Evolutionary conservation across 2,888 invertebrate genomes (phyloP).

Genomic region (Adelphocoris suturalis): DNA sequence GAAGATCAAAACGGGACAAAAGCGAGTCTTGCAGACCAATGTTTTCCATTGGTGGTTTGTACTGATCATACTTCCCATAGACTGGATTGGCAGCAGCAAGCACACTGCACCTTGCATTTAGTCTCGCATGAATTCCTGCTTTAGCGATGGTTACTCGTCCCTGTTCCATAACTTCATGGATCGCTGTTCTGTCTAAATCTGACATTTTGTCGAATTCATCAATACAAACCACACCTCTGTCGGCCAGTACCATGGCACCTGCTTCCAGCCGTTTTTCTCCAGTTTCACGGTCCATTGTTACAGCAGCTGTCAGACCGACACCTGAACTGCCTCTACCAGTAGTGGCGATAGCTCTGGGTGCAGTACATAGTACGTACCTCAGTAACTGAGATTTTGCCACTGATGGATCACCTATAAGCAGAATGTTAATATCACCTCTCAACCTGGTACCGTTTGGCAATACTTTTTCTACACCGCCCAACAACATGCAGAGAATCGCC

Average conservation of each 20-base stretch:
- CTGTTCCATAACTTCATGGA: slow-evolving; percentile 99
- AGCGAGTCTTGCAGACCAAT: slow-evolving; percentile 98
- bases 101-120: slow-evolving; percentile 98
- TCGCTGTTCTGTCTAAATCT: slow-evolving; percentile 98
- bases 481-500: slow-evolving; percentile 94
- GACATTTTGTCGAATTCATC: slow-evolving; percentile 99
- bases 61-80: slow-evolving; percentile 98
- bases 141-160: slow-evolving; percentile 98
- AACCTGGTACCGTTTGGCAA: slow-evolving; percentile 94
- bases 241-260: slow-evolving; percentile 99
- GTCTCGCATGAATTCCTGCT: slow-evolving; percentile 98
- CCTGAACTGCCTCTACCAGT: slow-evolving; percentile 99
- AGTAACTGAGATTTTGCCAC: slow-evolving; percentile 98
- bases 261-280: slow-evolving; percentile 93
- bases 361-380: slow-evolving; percentile 95
- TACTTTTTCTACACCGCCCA: slow-evolving; percentile 97
- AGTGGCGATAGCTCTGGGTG: slow-evolving; percentile 97
- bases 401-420: slow-evolving; percentile 98
- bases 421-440: slow-evolving; percentile 94
- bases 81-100: slow-evolving; percentile 99
- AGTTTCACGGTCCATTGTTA: slow-evolving; percentile 96
- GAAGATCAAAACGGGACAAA: slow-evolving; percentile 97
- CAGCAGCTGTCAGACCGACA: slow-evolving; percentile 98
- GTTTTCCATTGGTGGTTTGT: slow-evolving; percentile 99
- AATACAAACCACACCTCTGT: slow-evolving; percentile 97